Evolutionary conservation across 2,113 vertebrate genomes (phyloP).

Genomic region (Paralichthys olivaceus): DNA sequence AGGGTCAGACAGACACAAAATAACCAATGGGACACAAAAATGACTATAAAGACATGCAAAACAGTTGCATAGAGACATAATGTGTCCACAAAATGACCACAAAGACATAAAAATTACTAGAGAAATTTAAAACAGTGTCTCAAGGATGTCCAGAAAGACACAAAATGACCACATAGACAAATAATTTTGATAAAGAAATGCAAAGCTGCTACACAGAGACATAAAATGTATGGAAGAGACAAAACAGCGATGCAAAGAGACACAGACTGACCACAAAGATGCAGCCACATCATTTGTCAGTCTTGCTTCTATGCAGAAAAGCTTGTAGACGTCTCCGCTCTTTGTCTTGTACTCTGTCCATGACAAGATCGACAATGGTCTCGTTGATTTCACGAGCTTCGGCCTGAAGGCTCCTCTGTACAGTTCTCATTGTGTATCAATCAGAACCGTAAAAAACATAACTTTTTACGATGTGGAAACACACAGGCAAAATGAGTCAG

Average conservation of each 20-base stretch:
- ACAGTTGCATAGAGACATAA: neutral
- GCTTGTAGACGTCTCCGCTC: no score
- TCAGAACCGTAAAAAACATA: conserved; percentile 36
- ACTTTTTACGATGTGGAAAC: conserved; percentile 55
- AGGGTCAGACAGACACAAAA: neutral
- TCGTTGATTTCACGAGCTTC: conserved; percentile 32
- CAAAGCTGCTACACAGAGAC: neutral
- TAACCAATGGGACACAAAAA: neutral
- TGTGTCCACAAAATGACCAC: neutral
- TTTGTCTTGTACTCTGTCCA: conserved; percentile 7
- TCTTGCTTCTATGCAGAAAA: neutral
- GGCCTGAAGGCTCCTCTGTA: conserved; percentile 19
- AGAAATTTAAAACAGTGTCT: no score
- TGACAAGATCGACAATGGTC: conserved; percentile 38
- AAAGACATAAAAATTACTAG: no score
- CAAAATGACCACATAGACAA: no score
- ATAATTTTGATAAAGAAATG: neutral
- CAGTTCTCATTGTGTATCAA: conserved; percentile 39
- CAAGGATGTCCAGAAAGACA: no score
- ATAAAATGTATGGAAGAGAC: neutral
- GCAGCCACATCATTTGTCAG: neutral
- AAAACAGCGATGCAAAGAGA: neutral
- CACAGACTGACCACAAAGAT: neutral
- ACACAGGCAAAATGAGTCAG: conserved; percentile 26
- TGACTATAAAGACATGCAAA: neutral